Evolutionary conservation across 1,140 invertebrate species (phyloP).

Genomic region (Cyclina sinensis): DNA sequence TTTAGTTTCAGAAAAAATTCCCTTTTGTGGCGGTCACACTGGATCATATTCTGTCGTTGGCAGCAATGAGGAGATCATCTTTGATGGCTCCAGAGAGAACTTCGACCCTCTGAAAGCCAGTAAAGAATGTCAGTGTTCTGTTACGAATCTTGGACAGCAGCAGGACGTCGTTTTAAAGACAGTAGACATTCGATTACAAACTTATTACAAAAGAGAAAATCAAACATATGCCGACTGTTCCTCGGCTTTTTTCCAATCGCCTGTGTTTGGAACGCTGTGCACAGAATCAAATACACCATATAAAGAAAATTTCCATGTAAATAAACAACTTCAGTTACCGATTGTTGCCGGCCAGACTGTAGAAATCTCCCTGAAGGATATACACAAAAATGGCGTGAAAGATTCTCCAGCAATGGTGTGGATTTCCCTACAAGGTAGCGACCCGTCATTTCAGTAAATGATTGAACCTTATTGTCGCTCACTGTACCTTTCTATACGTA

Average conservation of each 20-base stretch:
- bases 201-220: slow-evolving; percentile 6
- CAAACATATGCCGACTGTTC: slow-evolving; percentile 1
- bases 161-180: background rate
- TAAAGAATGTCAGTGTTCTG: slow-evolving; percentile 28
- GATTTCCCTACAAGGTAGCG: background rate
- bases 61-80: background rate
- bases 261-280: background rate
- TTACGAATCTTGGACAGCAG: background rate
- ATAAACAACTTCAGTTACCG: background rate
- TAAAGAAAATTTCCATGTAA: background rate
- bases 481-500: no score
- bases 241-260: background rate
- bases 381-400: background rate
- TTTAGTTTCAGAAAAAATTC: background rate
- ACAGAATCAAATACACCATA: background rate
- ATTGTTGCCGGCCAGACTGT: background rate
- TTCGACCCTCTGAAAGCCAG: slow-evolving; percentile 11
- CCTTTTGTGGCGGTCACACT: background rate
- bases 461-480: no score
- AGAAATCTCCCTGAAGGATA: background rate
- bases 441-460: no score
- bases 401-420: slow-evolving; percentile 42
- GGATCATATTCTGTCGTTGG: background rate
- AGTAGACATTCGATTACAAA: slow-evolving; percentile 34
- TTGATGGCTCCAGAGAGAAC: slow-evolving; percentile 21